A percentile compares a stretch with the other conserved stretches of the same genome.
Evolutionary conservation across 2,113 vertebrate species (phyloP).

Genomic region (Sphyrna mokarran): DNA sequence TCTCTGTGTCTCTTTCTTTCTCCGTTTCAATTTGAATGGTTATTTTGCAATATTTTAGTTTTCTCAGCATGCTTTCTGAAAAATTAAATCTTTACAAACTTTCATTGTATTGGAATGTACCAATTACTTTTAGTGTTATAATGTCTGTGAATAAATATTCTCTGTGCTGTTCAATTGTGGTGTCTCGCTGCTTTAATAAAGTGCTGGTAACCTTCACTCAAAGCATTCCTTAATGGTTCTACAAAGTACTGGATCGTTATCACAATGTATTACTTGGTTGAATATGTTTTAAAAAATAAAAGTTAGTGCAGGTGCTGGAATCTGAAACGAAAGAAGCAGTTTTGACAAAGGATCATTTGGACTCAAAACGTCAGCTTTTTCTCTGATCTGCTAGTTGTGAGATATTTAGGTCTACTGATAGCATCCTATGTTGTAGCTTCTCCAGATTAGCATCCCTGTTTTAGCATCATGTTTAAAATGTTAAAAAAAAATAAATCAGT

Average conservation of each 20-base stretch:
- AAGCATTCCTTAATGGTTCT: not conserved
- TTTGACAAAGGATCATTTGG: too few species aligned
- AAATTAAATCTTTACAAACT: not conserved
- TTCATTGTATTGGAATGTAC: not conserved
- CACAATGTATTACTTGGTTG: not conserved
- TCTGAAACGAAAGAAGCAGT: too few species aligned
- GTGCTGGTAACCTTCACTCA: not conserved
- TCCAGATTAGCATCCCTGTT: too few species aligned
- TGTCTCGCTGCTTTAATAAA: not conserved
- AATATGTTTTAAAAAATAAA: not conserved
- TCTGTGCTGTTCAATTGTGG: not conserved
- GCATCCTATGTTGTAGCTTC: too few species aligned
- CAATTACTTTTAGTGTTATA: not conserved
- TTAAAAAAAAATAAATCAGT: too few species aligned
- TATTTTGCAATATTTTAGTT: not conserved
- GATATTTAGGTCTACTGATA: too few species aligned
- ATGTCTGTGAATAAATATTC: not conserved
- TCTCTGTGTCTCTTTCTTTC: not conserved
- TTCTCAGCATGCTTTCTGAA: not conserved
- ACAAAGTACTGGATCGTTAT: not conserved
- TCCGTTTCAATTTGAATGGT: not conserved
- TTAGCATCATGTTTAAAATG: too few species aligned
- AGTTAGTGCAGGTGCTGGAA: too few species aligned
- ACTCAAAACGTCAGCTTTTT: too few species aligned
- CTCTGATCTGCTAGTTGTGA: too few species aligned